phyloP scores from a whole-genome alignment of 1,140 invertebrate genomes.

The Matsumurasca onukii region DNA sequence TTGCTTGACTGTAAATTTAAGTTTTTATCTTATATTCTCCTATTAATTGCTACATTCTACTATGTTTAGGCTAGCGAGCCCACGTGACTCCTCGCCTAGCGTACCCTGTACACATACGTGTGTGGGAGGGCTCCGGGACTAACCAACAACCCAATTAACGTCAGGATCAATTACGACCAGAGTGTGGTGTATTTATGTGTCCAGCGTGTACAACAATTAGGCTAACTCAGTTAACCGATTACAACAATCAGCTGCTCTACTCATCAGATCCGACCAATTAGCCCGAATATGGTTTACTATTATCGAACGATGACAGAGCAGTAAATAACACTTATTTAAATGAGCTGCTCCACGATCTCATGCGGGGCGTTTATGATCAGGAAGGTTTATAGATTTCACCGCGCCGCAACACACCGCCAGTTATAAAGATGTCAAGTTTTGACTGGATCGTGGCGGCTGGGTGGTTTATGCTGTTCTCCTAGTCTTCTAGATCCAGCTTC shows the following conservation, averaged over 20 bases:
- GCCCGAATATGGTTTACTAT: background rate
- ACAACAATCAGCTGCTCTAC: too few relatives aligned
- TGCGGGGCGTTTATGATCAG: conserved; percentile 8
- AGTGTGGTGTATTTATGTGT: conserved; percentile 5
- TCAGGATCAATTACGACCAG: conserved; percentile 13
- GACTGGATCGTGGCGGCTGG: background rate
- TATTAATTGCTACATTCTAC: too few relatives aligned
- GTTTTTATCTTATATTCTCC: too few relatives aligned
- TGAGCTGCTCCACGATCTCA: conserved; percentile 1
- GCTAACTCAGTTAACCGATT: too few relatives aligned
- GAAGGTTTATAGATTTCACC: conserved; percentile 14
- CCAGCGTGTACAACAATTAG: conserved; percentile 7
- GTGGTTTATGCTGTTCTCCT: too few relatives aligned
- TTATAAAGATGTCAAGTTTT: conserved; percentile 24
- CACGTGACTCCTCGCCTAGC: too few relatives aligned
- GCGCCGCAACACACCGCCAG: conserved; percentile 4
- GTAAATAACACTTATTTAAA: conserved; percentile 12
- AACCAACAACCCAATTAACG: conserved; percentile 9
- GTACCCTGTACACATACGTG: too few relatives aligned
- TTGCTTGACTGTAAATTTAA: too few relatives aligned
- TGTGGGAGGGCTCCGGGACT: too few relatives aligned
- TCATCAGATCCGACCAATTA: conserved; percentile 11
- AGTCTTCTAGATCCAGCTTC: too few relatives aligned
- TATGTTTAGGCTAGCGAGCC: too few relatives aligned
- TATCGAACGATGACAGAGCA: background rate